Conservation (phyloP, 2,888 invertebrate species). For the Pyrrhia umbra region DNA sequence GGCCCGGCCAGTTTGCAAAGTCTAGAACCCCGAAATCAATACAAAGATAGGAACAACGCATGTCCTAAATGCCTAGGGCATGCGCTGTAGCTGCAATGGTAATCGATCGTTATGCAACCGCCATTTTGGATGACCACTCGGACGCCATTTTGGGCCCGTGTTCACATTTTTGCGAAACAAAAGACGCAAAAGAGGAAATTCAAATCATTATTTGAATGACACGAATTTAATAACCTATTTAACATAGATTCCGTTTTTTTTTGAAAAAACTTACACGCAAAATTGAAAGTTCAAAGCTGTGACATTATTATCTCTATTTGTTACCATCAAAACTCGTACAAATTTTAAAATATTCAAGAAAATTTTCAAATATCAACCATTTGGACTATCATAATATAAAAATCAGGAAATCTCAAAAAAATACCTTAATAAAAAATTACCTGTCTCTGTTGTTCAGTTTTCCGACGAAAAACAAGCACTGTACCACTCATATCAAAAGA, state of each 20-base stretch:
- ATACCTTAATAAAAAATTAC: constrained; percentile 5
- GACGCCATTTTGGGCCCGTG: neutral
- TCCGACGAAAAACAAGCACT: neutral
- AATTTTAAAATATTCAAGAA: neutral
- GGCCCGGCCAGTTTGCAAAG: neutral
- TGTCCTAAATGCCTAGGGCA: constrained; percentile 22
- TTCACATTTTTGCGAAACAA: neutral
- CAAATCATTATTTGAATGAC: neutral
- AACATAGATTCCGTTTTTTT: no score
- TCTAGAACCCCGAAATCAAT: constrained; percentile 25
- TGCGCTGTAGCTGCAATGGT: constrained; percentile 33
- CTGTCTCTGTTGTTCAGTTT: constrained; percentile 4
- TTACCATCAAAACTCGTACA: no score
- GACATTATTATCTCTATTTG: neutral
- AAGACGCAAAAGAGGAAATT: no score
- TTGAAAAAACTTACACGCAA: neutral
- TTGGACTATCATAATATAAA: neutral
- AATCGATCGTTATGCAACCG: constrained; percentile 17
- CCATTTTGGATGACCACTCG: constrained; percentile 10
- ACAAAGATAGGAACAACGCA: constrained; percentile 10
- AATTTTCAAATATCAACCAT: neutral
- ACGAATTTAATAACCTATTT: no score
- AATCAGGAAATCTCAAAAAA: neutral
- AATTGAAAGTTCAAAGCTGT: neutral
- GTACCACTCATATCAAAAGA: constrained; percentile 34